phyloP scores from a whole-genome alignment of 2,113 vertebrate genomes.

The Tragelaphus buxtoni region DNA sequence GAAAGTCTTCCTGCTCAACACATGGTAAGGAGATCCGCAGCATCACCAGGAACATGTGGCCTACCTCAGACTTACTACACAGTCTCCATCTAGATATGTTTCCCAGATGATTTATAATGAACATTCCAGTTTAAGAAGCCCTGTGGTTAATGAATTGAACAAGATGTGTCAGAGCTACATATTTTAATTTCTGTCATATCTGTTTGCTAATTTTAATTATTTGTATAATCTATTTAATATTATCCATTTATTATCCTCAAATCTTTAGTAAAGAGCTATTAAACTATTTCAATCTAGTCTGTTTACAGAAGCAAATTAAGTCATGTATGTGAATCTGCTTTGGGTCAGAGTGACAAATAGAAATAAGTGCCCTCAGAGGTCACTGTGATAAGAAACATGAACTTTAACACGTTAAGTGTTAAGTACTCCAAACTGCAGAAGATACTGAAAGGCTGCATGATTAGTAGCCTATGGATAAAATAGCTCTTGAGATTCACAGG shows the following conservation, averaged over 20 bases:
- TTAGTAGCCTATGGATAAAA: not conserved
- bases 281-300: not conserved
- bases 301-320: not conserved
- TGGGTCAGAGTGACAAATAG: not conserved
- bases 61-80: not conserved
- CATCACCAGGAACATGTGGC: not conserved
- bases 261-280: not conserved
- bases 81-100: not conserved
- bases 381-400: not conserved
- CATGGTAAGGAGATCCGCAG: not conserved
- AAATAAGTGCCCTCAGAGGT: not conserved
- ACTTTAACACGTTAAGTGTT: not conserved
- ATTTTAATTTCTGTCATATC: not conserved
- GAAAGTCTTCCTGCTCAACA: not conserved
- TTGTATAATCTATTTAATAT: conserved; percentile 21
- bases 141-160: not conserved
- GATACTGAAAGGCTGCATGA: not conserved
- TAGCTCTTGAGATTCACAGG: not conserved
- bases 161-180: not conserved
- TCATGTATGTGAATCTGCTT: not conserved
- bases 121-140: not conserved
- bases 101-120: not conserved
- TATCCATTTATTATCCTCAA: not conserved
- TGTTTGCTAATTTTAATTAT: conserved; percentile 1
- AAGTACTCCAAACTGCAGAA: not conserved